Conservation (phyloP, 2,113 vertebrate genomes). For the Gnathonemus echidnorhynchus region DNA sequence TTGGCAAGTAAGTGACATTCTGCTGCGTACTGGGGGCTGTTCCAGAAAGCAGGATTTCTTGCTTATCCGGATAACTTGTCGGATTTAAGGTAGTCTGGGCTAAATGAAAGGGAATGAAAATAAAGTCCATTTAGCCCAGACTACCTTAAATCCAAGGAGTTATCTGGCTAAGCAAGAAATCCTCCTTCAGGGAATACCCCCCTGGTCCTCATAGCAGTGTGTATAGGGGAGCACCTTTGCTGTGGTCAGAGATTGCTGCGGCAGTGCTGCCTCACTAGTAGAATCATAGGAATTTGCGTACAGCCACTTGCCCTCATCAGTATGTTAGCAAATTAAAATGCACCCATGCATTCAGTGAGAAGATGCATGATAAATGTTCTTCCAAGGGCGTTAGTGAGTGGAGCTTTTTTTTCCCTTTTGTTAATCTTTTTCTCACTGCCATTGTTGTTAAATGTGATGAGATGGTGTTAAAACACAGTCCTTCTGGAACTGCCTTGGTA, state of each 20-base stretch:
- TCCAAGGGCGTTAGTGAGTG: neutral
- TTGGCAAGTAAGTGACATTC: neutral
- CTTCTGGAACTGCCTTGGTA: neutral
- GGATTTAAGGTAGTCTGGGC: too few species aligned
- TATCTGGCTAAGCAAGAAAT: too few species aligned
- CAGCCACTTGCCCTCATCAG: neutral
- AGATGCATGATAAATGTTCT: neutral
- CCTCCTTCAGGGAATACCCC: too few species aligned
- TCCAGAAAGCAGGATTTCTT: too few species aligned
- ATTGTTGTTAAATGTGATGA: neutral
- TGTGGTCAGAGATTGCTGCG: neutral
- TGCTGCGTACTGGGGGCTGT: neutral
- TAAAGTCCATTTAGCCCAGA: too few species aligned
- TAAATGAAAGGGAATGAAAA: too few species aligned
- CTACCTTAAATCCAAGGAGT: too few species aligned
- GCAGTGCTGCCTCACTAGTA: neutral
- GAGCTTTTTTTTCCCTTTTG: neutral
- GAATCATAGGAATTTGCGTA: neutral
- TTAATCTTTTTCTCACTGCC: neutral
- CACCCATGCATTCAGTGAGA: conserved; percentile 4
- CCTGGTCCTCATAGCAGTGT: neutral
- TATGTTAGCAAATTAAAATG: conserved; percentile 10
- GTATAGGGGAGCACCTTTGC: neutral
- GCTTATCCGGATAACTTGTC: too few species aligned
- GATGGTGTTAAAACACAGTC: neutral